Percentiles rank a stretch among this genome's conserved stretches.
These are phyloP conservation scores for Eupsilia transversa DNA, from an alignment of 2,888 invertebrate genomes.

Conservation along the genomic window DNA sequence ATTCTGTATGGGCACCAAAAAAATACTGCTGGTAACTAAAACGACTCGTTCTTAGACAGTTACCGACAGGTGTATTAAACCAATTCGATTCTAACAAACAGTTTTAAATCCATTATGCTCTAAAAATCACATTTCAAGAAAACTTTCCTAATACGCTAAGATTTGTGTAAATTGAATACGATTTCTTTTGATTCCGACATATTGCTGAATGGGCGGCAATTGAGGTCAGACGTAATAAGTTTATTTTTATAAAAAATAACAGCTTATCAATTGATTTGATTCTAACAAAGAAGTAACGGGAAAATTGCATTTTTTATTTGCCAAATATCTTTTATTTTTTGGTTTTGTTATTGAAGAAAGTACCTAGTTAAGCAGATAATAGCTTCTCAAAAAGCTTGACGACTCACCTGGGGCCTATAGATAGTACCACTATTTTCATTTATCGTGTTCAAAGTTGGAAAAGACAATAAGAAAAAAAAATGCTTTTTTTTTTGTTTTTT, in stretches of 20 bases:
- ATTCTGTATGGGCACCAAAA: neutral
- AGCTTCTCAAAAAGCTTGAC: neutral
- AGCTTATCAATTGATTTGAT: conserved; percentile 22
- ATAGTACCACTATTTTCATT: neutral
- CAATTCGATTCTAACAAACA: conserved; percentile 19
- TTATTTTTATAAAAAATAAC: conserved; percentile 11
- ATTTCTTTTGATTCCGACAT: conserved; percentile 26
- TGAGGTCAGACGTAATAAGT: conserved; percentile 18
- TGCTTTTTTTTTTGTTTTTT: no score
- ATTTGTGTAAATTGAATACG: conserved; percentile 26
- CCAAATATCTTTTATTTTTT: conserved; percentile 12
- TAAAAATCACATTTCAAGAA: conserved; percentile 8
- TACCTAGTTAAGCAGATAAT: conserved; percentile 8
- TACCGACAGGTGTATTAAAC: conserved; percentile 22
- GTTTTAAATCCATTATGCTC: conserved; percentile 20
- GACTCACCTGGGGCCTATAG: neutral
- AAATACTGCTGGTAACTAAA: neutral
- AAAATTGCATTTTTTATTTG: conserved; percentile 10
- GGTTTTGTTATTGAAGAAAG: conserved; percentile 23
- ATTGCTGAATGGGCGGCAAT: conserved; percentile 22
- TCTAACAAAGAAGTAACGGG: conserved; percentile 35
- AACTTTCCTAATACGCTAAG: conserved; percentile 20
- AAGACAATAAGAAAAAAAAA: no score
- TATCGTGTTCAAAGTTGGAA: no score
- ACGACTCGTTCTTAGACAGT: neutral